A percentile compares a stretch with the other conserved stretches of the same genome.
Conservation (phyloP, 2,888 invertebrate genomes). For the Hedya salicella region DNA sequence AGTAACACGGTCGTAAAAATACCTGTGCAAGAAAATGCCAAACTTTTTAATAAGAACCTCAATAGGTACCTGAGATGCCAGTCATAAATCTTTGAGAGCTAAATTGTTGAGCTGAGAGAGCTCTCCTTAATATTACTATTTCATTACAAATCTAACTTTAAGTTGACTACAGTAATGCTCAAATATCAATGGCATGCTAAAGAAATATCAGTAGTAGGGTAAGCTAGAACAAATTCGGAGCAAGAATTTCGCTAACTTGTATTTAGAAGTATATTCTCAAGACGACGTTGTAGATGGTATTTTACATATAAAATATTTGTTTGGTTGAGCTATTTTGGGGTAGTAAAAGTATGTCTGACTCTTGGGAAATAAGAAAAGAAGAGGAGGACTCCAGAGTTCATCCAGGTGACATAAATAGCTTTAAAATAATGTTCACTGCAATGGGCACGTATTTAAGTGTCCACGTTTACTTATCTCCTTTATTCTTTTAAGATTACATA, state of each 20-base stretch:
- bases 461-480: too few species aligned
- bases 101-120: conserved; percentile 14
- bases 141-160: conserved; percentile 2
- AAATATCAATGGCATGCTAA: background rate
- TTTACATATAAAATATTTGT: conserved; percentile 4
- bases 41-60: conserved; percentile 14
- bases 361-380: background rate
- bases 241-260: conserved; percentile 24
- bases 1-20: conserved; percentile 11
- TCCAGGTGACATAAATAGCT: background rate
- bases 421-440: background rate
- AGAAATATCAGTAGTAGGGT: background rate
- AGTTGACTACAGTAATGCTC: background rate
- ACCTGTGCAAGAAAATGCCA: conserved; percentile 7
- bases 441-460: too few species aligned
- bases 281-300: background rate
- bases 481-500: too few species aligned
- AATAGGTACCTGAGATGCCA: conserved; percentile 15
- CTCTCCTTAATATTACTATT: too few species aligned
- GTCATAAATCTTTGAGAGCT: conserved; percentile 22
- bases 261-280: background rate
- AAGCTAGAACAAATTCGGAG: conserved; percentile 9
- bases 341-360: background rate
- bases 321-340: background rate
- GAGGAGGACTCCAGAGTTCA: background rate